phyloP scores from a whole-genome alignment of 2,797 vertebrate genomes.

The Tachyglossus aculeatus region DNA sequence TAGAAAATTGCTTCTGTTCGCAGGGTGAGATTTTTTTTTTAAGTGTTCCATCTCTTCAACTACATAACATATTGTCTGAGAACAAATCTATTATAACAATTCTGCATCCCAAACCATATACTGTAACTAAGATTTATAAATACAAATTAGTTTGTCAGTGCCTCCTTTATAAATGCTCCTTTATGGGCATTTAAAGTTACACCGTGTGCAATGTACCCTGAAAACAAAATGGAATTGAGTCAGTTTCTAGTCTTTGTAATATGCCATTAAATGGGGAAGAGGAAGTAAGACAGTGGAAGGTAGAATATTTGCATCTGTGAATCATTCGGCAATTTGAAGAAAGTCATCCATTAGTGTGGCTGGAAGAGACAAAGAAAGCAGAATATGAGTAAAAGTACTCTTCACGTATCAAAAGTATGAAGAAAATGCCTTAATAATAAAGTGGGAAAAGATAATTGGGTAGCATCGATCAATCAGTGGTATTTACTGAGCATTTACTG shows the following conservation, averaged over 20 bases:
- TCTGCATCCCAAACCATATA: neutral
- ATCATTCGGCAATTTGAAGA: constrained; percentile 19
- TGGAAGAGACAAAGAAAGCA: constrained; percentile 15
- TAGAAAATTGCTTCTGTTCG: neutral
- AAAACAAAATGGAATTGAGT: constrained; percentile 14
- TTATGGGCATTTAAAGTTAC: neutral
- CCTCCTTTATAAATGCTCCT: neutral
- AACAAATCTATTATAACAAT: too few relatives aligned
- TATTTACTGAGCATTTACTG: too few relatives aligned
- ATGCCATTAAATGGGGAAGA: neutral
- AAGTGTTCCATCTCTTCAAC: too few relatives aligned
- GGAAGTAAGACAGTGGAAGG: too few relatives aligned
- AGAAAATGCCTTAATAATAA: too few relatives aligned
- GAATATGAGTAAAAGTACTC: too few relatives aligned
- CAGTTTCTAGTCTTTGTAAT: constrained; percentile 14
- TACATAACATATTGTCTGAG: too few relatives aligned
- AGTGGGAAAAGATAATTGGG: too few relatives aligned
- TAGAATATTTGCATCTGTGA: constrained; percentile 7
- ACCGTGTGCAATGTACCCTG: neutral
- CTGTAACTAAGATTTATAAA: neutral
- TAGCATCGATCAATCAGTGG: too few relatives aligned
- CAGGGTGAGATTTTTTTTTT: neutral
- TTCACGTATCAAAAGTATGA: too few relatives aligned
- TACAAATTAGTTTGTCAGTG: neutral
- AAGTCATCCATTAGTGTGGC: constrained; percentile 7